Conservation (phyloP, 1,140 invertebrate species). For the Neelides sp. region DNA sequence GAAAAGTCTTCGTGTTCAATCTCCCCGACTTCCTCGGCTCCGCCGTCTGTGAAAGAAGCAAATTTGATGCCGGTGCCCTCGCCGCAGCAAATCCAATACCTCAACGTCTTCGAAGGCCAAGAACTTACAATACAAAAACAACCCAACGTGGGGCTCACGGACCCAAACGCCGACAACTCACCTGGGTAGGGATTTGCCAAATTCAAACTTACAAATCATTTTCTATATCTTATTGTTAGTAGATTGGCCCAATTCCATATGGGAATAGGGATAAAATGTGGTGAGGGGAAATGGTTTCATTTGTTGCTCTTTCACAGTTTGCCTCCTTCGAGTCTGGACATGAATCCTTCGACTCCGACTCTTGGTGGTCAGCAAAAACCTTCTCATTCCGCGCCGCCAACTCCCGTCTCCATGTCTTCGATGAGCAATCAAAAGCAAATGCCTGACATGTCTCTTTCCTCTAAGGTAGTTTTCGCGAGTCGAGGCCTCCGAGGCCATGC, state of each 20-base stretch:
- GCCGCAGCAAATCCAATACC: slow-evolving; percentile 88
- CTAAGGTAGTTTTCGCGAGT: slow-evolving; percentile 5
- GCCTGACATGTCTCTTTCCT: slow-evolving; percentile 16
- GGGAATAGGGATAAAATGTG: not conserved
- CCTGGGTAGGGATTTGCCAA: slow-evolving; percentile 31
- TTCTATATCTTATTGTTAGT: not conserved
- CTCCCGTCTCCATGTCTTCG: slow-evolving; percentile 24
- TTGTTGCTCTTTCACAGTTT: slow-evolving; percentile 28
- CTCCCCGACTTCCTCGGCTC: slow-evolving; percentile 29
- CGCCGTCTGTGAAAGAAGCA: slow-evolving; percentile 53
- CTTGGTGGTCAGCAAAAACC: slow-evolving; percentile 28
- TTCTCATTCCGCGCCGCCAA: slow-evolving; percentile 28
- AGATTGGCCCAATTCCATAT: not conserved
- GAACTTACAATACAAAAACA: slow-evolving; percentile 93
- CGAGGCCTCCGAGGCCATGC: not conserved
- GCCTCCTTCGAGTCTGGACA: slow-evolving; percentile 32
- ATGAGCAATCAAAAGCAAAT: slow-evolving; percentile 21
- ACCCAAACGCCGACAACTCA: slow-evolving; percentile 36
- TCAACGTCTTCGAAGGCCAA: slow-evolving; percentile 90
- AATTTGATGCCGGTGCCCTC: slow-evolving; percentile 92
- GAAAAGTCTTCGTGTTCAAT: slow-evolving; percentile 32
- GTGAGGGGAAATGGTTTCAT: not conserved
- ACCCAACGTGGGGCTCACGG: slow-evolving; percentile 78
- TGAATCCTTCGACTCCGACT: slow-evolving; percentile 29
- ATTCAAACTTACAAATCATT: not conserved